phyloP scores from a whole-genome alignment of 2,797 vertebrate species.

The Choloepus didactylus region DNA sequence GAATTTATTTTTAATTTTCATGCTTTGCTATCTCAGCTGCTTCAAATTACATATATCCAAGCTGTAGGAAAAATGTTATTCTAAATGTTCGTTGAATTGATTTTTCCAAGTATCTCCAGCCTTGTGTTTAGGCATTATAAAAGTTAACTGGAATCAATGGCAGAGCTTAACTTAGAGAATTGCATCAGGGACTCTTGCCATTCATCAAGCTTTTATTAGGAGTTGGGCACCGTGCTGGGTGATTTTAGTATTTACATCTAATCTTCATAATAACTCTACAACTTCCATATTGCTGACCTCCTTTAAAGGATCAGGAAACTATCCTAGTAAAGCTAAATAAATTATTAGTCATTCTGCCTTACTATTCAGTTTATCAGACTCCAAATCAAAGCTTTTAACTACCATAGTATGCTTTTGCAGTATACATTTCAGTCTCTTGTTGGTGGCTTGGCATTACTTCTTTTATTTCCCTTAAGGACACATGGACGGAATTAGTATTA shows the following conservation, averaged over 20 bases:
- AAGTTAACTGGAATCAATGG: conserved; percentile 30
- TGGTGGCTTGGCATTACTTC: background rate
- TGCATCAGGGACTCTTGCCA: background rate
- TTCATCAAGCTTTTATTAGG: background rate
- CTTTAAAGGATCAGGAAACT: fast-evolving
- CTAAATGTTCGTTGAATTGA: conserved; percentile 49
- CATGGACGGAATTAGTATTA: background rate
- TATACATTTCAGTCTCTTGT: background rate
- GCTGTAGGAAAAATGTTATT: background rate
- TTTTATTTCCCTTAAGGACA: background rate
- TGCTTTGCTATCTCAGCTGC: conserved; percentile 60
- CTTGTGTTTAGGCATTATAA: conserved; percentile 52
- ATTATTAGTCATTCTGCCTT: background rate
- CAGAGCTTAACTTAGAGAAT: background rate
- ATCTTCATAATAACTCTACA: background rate
- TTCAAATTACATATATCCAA: conserved; percentile 60
- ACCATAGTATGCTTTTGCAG: background rate
- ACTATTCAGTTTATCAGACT: background rate
- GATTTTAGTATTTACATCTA: background rate
- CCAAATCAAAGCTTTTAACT: conserved; percentile 10
- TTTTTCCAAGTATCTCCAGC: background rate
- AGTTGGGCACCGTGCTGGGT: background rate
- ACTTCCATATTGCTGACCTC: background rate
- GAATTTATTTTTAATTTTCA: conserved; percentile 65
- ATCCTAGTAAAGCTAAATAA: background rate